phyloP scores from a whole-genome alignment of 2,113 vertebrate species.

The Microcebus ravelobensis region DNA sequence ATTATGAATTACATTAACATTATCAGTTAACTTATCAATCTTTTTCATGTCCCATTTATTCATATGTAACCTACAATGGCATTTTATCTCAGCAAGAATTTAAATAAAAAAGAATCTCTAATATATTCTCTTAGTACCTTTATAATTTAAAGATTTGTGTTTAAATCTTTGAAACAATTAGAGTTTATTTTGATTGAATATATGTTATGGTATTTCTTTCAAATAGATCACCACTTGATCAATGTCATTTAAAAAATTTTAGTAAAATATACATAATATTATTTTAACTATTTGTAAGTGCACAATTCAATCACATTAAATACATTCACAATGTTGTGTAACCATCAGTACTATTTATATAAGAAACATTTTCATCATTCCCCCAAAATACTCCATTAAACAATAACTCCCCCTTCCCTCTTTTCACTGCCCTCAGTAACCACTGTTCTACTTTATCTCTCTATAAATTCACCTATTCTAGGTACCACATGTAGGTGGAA shows the following conservation, averaged over 20 bases:
- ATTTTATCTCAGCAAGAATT: background rate
- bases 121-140: background rate
- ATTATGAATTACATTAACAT: background rate
- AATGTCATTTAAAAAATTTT: background rate
- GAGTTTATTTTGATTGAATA: background rate
- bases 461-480: background rate
- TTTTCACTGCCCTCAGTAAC: background rate
- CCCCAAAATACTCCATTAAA: background rate
- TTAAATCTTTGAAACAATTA: background rate
- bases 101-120: background rate
- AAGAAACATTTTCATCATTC: background rate
- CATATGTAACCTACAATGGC: background rate
- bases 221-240: background rate
- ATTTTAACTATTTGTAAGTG: background rate
- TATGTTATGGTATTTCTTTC: background rate
- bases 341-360: background rate
- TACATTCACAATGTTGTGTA: background rate
- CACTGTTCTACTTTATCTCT: background rate
- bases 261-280: background rate
- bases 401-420: background rate
- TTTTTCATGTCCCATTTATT: background rate
- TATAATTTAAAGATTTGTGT: background rate
- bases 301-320: background rate
- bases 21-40: background rate
- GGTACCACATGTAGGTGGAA: background rate